phyloP scores from a whole-genome alignment of 2,888 invertebrate genomes.

The Stenolophus ochropezus region DNA sequence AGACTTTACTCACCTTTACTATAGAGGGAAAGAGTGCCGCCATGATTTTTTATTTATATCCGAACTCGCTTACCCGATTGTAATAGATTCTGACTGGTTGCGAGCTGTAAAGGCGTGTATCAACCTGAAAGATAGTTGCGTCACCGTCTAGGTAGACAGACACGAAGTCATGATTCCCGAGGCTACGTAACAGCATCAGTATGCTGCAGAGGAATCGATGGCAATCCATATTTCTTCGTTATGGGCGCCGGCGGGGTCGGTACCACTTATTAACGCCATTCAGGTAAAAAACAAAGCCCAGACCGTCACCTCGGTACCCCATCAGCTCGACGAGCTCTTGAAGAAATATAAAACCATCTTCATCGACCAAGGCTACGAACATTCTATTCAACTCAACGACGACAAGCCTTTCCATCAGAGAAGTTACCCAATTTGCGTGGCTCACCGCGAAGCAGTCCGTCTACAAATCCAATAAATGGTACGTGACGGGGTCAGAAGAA shows the following conservation, averaged over 20 bases:
- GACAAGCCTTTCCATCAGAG: not conserved
- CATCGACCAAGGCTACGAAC: slow-evolving; percentile 7
- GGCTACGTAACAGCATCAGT: not conserved
- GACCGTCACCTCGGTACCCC: not conserved
- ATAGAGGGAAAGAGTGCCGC: not conserved
- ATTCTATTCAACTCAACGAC: not conserved
- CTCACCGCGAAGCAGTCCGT: not conserved
- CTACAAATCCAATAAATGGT: not conserved
- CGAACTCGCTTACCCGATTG: not conserved
- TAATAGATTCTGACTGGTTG: not conserved
- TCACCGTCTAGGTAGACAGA: not conserved
- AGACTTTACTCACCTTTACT: not conserved
- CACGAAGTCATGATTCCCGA: not conserved
- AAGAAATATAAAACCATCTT: not conserved
- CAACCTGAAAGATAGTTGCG: not conserved
- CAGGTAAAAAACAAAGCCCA: not conserved
- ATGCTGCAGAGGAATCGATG: not conserved
- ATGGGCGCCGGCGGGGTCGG: not conserved
- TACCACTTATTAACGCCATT: not conserved
- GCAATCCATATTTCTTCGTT: not conserved
- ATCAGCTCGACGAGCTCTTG: not conserved
- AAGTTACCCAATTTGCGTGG: not conserved
- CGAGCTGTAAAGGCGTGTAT: not conserved
- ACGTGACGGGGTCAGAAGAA: not conserved
- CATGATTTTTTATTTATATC: not conserved